Evolutionary conservation across 2,797 vertebrate species (phyloP).

Genomic region (Dendrocincla fuliginosa): DNA sequence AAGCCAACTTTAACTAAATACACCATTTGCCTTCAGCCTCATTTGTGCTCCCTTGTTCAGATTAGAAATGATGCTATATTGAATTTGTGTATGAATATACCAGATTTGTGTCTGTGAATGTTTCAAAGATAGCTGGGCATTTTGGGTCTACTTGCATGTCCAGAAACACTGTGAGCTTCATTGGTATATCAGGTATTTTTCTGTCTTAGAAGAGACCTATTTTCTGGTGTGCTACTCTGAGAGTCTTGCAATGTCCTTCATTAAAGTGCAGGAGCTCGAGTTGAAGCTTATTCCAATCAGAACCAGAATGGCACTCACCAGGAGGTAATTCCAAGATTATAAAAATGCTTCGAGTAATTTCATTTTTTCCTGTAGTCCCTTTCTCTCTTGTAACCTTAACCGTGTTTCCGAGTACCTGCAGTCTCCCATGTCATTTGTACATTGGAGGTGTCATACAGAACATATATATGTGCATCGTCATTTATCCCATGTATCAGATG

Average conservation of each 20-base stretch:
- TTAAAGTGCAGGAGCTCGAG: not conserved
- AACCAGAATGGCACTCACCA: not conserved
- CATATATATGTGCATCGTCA: not conserved
- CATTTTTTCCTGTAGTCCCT: not conserved
- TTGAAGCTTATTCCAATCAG: not conserved
- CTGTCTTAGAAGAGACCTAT: not conserved
- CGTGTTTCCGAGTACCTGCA: not conserved
- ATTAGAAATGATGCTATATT: not conserved
- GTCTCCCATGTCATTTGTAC: not conserved
- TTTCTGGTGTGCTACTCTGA: not conserved
- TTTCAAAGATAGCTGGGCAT: not conserved
- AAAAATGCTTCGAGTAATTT: not conserved
- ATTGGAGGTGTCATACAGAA: not conserved
- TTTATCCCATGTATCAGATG: not conserved
- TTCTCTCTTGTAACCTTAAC: not conserved
- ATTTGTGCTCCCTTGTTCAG: not conserved
- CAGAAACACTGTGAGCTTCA: not conserved
- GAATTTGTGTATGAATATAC: not conserved
- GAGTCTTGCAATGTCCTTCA: not conserved
- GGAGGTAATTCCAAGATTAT: not conserved
- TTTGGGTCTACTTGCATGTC: not conserved
- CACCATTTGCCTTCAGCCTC: not conserved
- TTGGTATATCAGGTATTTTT: not conserved
- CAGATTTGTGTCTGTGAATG: not conserved
- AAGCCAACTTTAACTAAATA: not conserved